Base-by-base conservation (phyloP, 2,888 invertebrate genomes). In the Caenorhabditis sp. region DNA sequence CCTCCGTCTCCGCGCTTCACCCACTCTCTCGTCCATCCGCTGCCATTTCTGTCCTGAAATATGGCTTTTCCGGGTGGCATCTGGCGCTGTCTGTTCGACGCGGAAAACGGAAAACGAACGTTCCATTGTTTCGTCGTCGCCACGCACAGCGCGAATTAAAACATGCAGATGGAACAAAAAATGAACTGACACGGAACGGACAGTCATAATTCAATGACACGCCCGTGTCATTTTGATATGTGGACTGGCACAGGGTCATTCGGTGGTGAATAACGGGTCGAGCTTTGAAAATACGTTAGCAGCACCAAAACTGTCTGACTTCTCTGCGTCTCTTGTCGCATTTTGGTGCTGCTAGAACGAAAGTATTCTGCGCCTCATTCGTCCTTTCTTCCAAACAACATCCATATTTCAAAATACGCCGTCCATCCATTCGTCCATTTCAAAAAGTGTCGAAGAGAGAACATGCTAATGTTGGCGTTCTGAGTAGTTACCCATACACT, bases 11-110 rank as follows among this genome's bases (percentile, higher is more conserved):
- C 24, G 18, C 60, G 22, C 4, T n/a, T 5, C 35, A 2, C 58
- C 2, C 60, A 13, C 6, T 60, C 40, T 60, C 60, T 20, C 32
- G n/a, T n/a, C 32, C 26, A 11, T 8, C 5, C 56, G 32, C 58
- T 58, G 58, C 58, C 61, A 24, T 37, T 32, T 58, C 32, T 61
- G 37, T 20, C 61, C 40, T 61, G 61, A 61, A 61, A 61, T 61
- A 61, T 61, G 32, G 58, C 35, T 61, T 61, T 60, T 61, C 22
- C 24, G 61, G 40, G 22, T 40, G 40, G 61, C 61, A 61, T 61
- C 35, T 61, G 61, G 61, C 28, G 9, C 6, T 22, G 20, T 61
- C 56, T 56, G 32, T 24, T n/a, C 55, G n/a, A n/a, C n/a, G n/a
- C n/a, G n/a, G n/a, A n/a, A n/a, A n/a, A n/a, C 32, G 8, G 26